Evolutionary conservation across 35 echinoderm and acorn worm species (phyloP), one percentile per base, ranked within the genome.

Genomic region (Strongylocentrotus purpuratus): DNA sequence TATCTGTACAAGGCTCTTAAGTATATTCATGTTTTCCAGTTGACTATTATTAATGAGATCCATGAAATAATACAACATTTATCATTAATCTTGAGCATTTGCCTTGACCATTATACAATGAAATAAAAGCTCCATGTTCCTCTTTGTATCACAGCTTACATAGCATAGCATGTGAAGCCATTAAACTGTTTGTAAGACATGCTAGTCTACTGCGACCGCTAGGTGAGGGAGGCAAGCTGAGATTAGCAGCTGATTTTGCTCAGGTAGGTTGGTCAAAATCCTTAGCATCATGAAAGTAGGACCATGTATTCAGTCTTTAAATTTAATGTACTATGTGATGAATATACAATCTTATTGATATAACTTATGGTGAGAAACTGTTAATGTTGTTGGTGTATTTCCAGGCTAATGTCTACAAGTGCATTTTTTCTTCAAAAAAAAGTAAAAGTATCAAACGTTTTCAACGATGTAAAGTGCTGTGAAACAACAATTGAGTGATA

Each of bases 161-260:
- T 96, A 96, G 97, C 9, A 96, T 99, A 33, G 98, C 96, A 5
- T 99, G 96, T 96, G 95, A 96, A 70, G 97, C 97, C 78, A 96
- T 99, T 92, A 96, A 98, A 88, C 93, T 98, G 70, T 99, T 99
- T 92, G 97, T 98, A 28, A 86, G 96, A 33, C 98, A 99, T 95
- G 98, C 97, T 14, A 98, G 96, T 94, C 92, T 99, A 6, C 86
- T 99, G 2, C 47, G 98, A 91, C 98, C 98, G 18, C 88, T 99
- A 14, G 98, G 98, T 8, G 98, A 99, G 92, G 98, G 98, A 50
- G 98, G 98, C 10, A 99, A 99, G 88, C 97, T 99, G 98, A 97
- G 96, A 94, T 88, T 99, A 91, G 98, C 98, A 32, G 98, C 97
- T 94, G 98, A 99, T 92, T 99, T 97, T 96, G 98, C 98, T 87